A percentile compares a stretch with the other conserved stretches of the same genome.
These are phyloP conservation scores for Glyptemys insculpta DNA, from an alignment of 2,797 vertebrate species.

Conservation along the genomic window DNA sequence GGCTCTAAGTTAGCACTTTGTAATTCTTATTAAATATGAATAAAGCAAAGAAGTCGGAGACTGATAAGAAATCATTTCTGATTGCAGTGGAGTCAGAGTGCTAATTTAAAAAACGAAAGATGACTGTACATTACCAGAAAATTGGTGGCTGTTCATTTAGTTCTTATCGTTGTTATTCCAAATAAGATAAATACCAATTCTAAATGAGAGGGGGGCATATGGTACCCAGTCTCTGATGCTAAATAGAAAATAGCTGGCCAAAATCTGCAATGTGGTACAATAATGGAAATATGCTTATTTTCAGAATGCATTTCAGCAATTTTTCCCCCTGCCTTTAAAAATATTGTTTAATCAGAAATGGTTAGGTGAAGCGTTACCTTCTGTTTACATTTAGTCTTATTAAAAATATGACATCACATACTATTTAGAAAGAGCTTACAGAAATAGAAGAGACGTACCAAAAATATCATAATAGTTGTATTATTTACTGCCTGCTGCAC, in stretches of 20 bases:
- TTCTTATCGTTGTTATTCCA: background rate
- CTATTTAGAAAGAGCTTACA: background rate
- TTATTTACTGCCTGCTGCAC: background rate
- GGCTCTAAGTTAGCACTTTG: background rate
- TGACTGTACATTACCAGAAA: background rate
- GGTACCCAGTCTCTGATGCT: constrained; percentile 35
- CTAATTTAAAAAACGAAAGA: background rate
- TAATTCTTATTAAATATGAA: background rate
- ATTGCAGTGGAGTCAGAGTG: background rate
- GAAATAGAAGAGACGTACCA: background rate
- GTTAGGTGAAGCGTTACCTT: background rate
- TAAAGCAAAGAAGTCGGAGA: background rate
- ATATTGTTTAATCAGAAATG: background rate
- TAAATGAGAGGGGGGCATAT: constrained; percentile 37
- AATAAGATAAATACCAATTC: constrained; percentile 26
- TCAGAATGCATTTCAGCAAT: background rate
- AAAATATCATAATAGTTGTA: background rate
- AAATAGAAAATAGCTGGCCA: constrained; percentile 25
- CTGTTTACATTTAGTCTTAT: background rate
- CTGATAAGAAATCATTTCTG: background rate
- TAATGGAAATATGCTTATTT: constrained; percentile 17
- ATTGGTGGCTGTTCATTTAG: background rate
- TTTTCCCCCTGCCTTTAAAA: background rate
- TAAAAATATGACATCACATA: background rate
- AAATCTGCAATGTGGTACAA: constrained; percentile 22